Evolutionary conservation across 2,888 invertebrate genomes (phyloP).

Genomic region (Philopedon plagiatum): DNA sequence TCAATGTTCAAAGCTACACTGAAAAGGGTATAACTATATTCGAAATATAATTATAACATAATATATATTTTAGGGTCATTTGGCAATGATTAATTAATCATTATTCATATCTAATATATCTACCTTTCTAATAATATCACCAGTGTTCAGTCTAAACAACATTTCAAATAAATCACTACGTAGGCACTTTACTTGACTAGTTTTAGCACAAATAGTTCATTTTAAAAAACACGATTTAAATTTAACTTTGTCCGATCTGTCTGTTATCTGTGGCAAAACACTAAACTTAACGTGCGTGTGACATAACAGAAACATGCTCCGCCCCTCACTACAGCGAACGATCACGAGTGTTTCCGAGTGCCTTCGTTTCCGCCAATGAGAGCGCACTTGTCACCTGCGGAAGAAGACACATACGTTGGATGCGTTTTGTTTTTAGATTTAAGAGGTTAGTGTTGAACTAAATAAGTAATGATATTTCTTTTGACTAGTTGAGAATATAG

Average conservation of each 20-base stretch:
- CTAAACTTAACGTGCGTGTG: constrained; percentile 24
- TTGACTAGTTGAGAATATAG: neutral
- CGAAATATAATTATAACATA: no score
- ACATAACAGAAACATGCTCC: constrained; percentile 36
- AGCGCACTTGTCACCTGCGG: constrained; percentile 87
- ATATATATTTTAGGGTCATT: no score
- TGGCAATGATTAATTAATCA: neutral
- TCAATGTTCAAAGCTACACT: no score
- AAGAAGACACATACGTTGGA: constrained; percentile 60
- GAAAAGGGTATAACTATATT: no score
- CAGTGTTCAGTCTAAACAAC: neutral
- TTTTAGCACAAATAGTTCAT: neutral
- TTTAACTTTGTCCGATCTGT: constrained; percentile 18
- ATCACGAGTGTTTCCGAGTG: constrained; percentile 65
- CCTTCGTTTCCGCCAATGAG: constrained; percentile 84
- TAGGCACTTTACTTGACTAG: neutral
- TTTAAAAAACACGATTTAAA: neutral
- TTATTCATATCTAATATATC: no score
- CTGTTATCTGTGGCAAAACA: constrained; percentile 31
- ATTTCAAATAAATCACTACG: neutral
- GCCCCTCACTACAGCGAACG: constrained; percentile 30
- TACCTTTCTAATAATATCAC: neutral
- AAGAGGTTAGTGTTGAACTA: constrained; percentile 1
- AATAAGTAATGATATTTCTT: neutral
- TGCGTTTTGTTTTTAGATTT: constrained; percentile 1